These are phyloP conservation scores for Zophobas atratus DNA, from an alignment of 1,140 invertebrate species.

Conservation along the genomic window DNA sequence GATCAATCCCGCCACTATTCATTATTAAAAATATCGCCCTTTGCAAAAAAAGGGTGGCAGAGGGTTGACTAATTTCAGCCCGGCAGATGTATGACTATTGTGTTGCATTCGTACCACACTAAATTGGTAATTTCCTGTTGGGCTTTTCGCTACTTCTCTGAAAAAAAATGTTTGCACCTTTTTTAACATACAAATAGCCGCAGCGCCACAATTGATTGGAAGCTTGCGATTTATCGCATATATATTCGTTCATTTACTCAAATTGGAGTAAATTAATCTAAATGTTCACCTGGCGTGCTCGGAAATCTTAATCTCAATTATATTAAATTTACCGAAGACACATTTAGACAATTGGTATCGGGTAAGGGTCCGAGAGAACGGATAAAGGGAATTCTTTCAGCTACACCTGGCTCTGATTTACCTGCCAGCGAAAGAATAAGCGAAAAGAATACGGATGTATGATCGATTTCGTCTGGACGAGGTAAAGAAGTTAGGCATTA, in stretches of 20 bases:
- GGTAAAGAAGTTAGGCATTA: constrained; percentile 34
- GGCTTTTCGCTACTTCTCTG: not conserved
- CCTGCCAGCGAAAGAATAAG: constrained; percentile 19
- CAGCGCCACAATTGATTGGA: constrained; percentile 2
- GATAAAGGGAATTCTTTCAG: constrained; percentile 15
- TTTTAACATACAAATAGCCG: constrained; percentile 4
- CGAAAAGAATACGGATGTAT: constrained; percentile 22
- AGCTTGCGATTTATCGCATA: constrained; percentile 23
- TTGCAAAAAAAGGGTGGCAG: no score
- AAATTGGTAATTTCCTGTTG: constrained; percentile 37
- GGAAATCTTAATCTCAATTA: constrained; percentile 49
- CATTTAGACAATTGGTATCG: constrained; percentile 42
- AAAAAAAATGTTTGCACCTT: constrained; percentile 8
- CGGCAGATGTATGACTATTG: constrained; percentile 12
- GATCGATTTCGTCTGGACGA: constrained; percentile 36
- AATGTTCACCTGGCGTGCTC: constrained; percentile 50
- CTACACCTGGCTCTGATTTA: constrained; percentile 33
- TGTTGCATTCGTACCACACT: constrained; percentile 1
- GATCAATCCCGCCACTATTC: no score
- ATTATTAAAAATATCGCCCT: no score
- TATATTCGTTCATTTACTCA: constrained; percentile 40
- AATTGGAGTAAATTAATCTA: constrained; percentile 47
- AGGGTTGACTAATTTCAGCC: constrained; percentile 3
- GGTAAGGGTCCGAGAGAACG: not conserved
- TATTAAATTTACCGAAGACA: constrained; percentile 35